Percentiles rank a stretch among this genome's conserved stretches.
Conservation (phyloP, 2,113 vertebrate species). For the Nematolebias whitei region DNA sequence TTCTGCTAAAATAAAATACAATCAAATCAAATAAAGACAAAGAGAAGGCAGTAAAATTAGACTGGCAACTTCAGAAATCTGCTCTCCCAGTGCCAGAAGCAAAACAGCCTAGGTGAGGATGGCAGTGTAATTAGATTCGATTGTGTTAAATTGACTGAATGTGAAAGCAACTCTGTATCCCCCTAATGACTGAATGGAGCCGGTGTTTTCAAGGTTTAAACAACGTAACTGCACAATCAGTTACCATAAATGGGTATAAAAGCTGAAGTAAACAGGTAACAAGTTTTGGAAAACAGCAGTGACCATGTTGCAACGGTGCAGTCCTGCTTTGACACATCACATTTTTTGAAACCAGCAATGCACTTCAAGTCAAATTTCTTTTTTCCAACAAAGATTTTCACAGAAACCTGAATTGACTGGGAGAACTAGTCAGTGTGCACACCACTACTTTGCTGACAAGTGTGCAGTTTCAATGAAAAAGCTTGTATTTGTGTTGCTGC, state of each 20-base stretch:
- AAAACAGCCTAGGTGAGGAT: slow-evolving; percentile 26
- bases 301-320: slow-evolving; percentile 3
- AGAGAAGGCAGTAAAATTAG: neutral
- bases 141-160: slow-evolving; percentile 31
- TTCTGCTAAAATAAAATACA: neutral
- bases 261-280: slow-evolving; percentile 36
- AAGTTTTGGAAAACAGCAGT: slow-evolving; percentile 13
- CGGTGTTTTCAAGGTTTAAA: slow-evolving; percentile 34
- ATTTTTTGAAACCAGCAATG: slow-evolving; percentile 19
- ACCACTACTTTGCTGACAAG: slow-evolving; percentile 14
- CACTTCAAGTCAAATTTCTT: slow-evolving; percentile 1
- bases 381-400: neutral
- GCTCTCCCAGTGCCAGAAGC: slow-evolving; percentile 24
- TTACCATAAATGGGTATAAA: slow-evolving; percentile 32
- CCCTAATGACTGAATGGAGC: slow-evolving; percentile 36
- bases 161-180: slow-evolving; percentile 7
- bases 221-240: slow-evolving; percentile 26
- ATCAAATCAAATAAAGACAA: neutral
- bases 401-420: slow-evolving; percentile 12
- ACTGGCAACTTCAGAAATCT: slow-evolving; percentile 5
- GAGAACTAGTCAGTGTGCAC: neutral
- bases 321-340: slow-evolving; percentile 12
- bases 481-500: slow-evolving; percentile 14
- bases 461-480: neutral
- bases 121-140: slow-evolving; percentile 37